Percentiles rank a stretch among this genome's conserved stretches.
Evolutionary conservation across 2,888 invertebrate genomes (phyloP).

Genomic region (Octonoba sinensis): DNA sequence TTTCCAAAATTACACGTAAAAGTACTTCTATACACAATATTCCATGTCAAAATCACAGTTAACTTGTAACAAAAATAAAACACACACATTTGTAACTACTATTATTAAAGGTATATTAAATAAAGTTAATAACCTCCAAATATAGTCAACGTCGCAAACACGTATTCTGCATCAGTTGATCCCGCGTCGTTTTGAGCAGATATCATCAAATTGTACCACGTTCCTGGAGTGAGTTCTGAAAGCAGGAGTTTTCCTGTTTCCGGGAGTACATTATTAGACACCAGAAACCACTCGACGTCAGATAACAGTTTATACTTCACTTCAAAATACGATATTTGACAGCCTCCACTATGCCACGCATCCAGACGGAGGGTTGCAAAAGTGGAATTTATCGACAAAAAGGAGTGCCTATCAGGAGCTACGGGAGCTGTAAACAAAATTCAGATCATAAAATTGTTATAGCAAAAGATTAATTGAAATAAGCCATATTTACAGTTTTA

Average conservation of each 20-base stretch:
- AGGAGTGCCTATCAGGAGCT: constrained; percentile 65
- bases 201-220: constrained; percentile 92
- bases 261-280: constrained; percentile 64
- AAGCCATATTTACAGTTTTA: background rate
- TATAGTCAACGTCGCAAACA: constrained; percentile 92
- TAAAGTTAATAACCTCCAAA: constrained; percentile 83
- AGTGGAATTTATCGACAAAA: constrained; percentile 70
- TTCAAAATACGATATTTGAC: constrained; percentile 69
- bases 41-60: too few species aligned
- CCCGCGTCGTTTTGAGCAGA: constrained; percentile 90
- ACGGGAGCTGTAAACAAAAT: constrained; percentile 69
- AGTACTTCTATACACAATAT: too few species aligned
- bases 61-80: too few species aligned
- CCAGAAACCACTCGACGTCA: constrained; percentile 64
- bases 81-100: too few species aligned
- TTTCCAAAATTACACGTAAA: too few species aligned
- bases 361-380: constrained; percentile 70
- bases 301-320: constrained; percentile 65
- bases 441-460: background rate
- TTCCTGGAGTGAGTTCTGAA: constrained; percentile 87
- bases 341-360: constrained; percentile 70
- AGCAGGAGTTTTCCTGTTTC: constrained; percentile 76
- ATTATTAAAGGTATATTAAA: too few species aligned
- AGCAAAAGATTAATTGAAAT: background rate
- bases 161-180: constrained; percentile 93